Base-by-base conservation (phyloP, 2,113 vertebrate genomes). In the Elachura formosa region DNA sequence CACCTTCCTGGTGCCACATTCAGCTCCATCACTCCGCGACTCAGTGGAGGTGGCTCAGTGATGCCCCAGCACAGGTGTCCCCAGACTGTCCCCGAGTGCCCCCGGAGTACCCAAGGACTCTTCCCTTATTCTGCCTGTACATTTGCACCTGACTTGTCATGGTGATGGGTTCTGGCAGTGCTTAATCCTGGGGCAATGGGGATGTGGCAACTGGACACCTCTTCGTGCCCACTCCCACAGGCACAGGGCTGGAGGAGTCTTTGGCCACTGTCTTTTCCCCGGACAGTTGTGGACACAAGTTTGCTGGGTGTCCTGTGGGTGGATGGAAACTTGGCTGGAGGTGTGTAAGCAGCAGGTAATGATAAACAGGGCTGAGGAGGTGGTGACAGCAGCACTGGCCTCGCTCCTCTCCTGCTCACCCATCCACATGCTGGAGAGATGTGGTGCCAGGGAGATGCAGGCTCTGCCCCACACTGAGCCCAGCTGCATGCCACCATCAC, bases 271-370 rank as follows among this genome's bases (percentile, higher is more conserved):
- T 21, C 38, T 67, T 12, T 91, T 7, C 36, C 33, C 28, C 0
- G 1, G 55, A 28, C 31, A 82, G 82, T 28, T 9, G 1, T 22
- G 34, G 48, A 40, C 3, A 4, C 1, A 10, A 83, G 74, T 29
- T 19, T 28, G 12, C 61, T 12, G 1, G 25, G 45, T 16, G 3
- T 49, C 76, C 80, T 4, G n/a, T 31, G 45, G 29, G 72, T 80
- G 72, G 89, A 93, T 73, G 89, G 93, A 96, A 97, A 97, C 84
- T 97, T 96, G 92, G 95, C 91, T 26, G 11, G 83, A 58, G 64
- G 26, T 67, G 43, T 24, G 0, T 58, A 51, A 75, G 86, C 40
- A 87, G 68, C 20, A 31, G 84, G 84, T 96, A 94, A 97, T 93
- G 71, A 95, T 97, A 87, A 97, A 95, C 25, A 14, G 63, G 38